phyloP scores from a whole-genome alignment of 2,113 vertebrate genomes.

The Cochlearius cochlearius region DNA sequence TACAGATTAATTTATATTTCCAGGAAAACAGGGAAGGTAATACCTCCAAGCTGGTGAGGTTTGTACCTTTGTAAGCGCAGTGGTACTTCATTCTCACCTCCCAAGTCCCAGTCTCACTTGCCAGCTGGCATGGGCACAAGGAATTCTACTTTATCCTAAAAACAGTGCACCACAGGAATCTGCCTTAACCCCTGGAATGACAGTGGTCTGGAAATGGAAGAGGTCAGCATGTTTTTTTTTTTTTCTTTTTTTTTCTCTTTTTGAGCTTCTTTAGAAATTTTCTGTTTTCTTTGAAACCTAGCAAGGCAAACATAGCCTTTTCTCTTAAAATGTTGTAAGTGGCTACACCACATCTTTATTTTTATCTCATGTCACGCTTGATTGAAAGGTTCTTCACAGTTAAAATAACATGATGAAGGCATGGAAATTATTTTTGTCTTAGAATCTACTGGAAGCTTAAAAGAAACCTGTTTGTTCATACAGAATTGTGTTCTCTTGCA shows the following conservation, averaged over 20 bases:
- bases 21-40: not conserved
- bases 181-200: not conserved
- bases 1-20: not conserved
- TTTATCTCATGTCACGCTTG: not conserved
- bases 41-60: not conserved
- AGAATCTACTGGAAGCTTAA: not conserved
- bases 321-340: not conserved
- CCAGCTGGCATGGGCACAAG: not conserved
- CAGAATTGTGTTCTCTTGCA: not conserved
- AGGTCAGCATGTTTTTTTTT: not conserved
- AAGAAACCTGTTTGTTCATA: not conserved
- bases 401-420: not conserved
- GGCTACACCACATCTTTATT: not conserved
- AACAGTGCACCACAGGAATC: not conserved
- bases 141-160: conserved; percentile 22
- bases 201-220: not conserved
- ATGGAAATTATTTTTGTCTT: not conserved
- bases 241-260: not conserved
- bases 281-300: not conserved
- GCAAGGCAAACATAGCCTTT: not conserved
- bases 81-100: not conserved
- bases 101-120: not conserved
- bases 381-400: not conserved
- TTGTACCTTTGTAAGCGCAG: not conserved
- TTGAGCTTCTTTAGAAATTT: not conserved